phyloP scores from a whole-genome alignment of 2,113 vertebrate species.

The Atlantisia rogersi region DNA sequence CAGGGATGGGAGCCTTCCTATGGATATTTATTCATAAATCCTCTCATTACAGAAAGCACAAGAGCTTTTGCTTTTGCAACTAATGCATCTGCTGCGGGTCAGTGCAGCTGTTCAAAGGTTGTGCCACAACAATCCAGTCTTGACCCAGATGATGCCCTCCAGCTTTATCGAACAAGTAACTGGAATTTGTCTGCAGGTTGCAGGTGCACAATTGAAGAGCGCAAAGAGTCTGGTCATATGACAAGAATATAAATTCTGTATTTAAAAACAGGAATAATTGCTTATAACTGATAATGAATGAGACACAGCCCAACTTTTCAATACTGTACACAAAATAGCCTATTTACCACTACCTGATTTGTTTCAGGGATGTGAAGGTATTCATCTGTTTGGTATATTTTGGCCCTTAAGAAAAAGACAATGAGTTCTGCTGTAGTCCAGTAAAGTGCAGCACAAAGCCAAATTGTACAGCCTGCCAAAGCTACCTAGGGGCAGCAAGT shows the following conservation, averaged over 20 bases:
- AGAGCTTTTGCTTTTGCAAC: background rate
- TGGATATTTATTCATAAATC: background rate
- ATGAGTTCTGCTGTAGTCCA: background rate
- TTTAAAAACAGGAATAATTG: background rate
- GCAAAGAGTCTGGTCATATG: background rate
- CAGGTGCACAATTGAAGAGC: background rate
- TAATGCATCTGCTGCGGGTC: background rate
- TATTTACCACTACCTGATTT: background rate
- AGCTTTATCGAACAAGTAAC: too few relatives aligned
- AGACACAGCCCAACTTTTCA: fast-evolving
- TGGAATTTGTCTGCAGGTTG: background rate
- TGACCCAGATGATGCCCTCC: background rate
- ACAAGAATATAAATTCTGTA: background rate
- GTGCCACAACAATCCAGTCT: background rate
- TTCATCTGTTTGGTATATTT: background rate
- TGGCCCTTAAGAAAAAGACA: background rate
- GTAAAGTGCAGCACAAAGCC: background rate
- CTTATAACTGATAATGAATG: background rate
- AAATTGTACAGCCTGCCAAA: background rate
- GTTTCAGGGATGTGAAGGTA: background rate
- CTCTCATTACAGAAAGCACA: background rate
- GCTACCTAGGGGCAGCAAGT: fast-evolving
- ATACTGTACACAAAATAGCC: background rate
- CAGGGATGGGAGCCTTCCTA: background rate
- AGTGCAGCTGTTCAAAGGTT: background rate